Evolutionary conservation across 2,888 invertebrate genomes (phyloP).

Genomic region (Microctonus aethiopoides): DNA sequence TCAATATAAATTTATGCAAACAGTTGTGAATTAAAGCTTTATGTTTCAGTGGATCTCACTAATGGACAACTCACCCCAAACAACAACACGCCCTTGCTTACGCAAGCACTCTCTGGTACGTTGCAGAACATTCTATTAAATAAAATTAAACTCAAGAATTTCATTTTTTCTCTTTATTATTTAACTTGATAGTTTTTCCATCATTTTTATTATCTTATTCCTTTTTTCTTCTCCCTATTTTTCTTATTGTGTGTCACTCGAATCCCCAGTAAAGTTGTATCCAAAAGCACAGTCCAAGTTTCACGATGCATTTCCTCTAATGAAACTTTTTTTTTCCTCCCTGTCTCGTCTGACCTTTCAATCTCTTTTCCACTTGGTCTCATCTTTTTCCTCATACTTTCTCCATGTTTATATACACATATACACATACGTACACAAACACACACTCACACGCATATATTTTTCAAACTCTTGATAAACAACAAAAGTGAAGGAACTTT

Average conservation of each 20-base stretch:
- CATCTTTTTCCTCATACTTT: not conserved
- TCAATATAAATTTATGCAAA: constrained; percentile 50
- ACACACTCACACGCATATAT: not conserved
- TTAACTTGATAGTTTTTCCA: not conserved
- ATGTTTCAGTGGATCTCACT: constrained; percentile 92
- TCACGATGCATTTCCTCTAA: constrained; percentile 1
- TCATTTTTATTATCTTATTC: constrained; percentile 28
- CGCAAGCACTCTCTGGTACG: constrained; percentile 96
- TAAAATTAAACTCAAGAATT: constrained; percentile 1
- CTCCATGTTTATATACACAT: no score
- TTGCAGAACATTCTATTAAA: constrained; percentile 36
- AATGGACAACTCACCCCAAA: constrained; percentile 96
- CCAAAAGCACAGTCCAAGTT: constrained; percentile 14
- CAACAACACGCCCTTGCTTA: constrained; percentile 95
- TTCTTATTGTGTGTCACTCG: not conserved
- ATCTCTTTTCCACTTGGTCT: not conserved
- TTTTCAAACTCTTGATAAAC: not conserved
- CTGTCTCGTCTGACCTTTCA: not conserved
- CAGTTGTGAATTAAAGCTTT: constrained; percentile 73
- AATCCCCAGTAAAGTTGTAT: not conserved
- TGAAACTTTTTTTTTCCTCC: not conserved
- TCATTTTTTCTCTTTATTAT: not conserved
- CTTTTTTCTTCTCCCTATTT: not conserved
- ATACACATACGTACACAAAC: no score
- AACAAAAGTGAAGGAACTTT: constrained; percentile 3